Evolutionary conservation across 2,888 invertebrate genomes (phyloP), one percentile per base, ranked within the genome.

Genomic region (Leptarthrus brevirostris): DNA sequence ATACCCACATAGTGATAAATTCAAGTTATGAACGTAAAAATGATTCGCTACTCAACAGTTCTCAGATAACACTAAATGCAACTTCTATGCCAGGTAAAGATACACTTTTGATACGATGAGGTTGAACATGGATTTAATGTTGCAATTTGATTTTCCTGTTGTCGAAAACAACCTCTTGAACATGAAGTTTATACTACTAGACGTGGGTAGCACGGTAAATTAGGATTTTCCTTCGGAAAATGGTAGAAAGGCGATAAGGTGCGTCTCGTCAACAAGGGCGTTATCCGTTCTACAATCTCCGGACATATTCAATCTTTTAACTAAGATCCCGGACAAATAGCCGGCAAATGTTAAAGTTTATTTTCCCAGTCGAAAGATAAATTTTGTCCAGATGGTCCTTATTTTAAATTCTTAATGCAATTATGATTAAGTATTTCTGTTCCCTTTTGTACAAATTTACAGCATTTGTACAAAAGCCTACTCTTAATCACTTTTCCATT

Each of bases 71-170:
- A 14, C 52, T 26, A 64, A 69, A 69, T 69, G 69, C 69, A 69
- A 52, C 18, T 69, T 52, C 69, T 69, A 69, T 69, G 69, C 69
- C 14, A 69, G 26, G 30, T 47, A 20, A 22, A 69, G 69, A 69
- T 69, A 69, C 69, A 69, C 26, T 8, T 34, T 12, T 26, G 69
- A 69, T 69, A 69, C 34, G n/a, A 30, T 20, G n/a, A 52, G 52
- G 18, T n/a, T 26, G 34, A 69, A 69, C 69, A 69, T 69, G 69
- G 52, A 20, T n/a, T 69, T 52, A 64, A 69, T 69, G 69, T 34
- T 69, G 69, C 52, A 30, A 52, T 69, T 69, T 20, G 30, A 34
- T 49, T 69, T 69, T 49, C 52, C 69, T 30, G 49, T 69, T 69
- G 30, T 69, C 20, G 64, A 64, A 64, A 64, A 44, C 44, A 64